phyloP scores from a whole-genome alignment of 53 echinoderm and acorn worm species.

The Pentamera pediparva region DNA sequence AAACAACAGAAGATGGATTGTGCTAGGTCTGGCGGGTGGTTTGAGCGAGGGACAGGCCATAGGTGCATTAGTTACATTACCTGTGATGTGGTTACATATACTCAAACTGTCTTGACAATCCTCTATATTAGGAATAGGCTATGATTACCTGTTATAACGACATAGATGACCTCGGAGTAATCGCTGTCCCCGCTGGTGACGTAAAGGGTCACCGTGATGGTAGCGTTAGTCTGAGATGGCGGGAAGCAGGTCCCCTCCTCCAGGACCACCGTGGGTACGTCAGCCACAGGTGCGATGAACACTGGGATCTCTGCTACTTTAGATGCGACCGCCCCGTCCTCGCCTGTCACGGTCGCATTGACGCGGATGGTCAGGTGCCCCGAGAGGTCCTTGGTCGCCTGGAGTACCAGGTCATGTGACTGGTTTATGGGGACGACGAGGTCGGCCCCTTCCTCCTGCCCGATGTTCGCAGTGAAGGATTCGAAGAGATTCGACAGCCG shows the following conservation, averaged over 20 bases:
- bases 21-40: too few species aligned
- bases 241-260: not conserved
- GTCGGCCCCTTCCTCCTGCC: not conserved
- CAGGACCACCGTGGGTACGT: not conserved
- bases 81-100: too few species aligned
- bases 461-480: not conserved
- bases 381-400: not conserved
- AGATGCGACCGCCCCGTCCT: not conserved
- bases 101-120: too few species aligned
- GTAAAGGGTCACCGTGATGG: not conserved
- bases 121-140: too few species aligned
- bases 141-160: not conserved
- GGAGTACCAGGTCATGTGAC: not conserved
- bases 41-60: too few species aligned
- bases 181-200: not conserved
- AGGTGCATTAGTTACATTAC: too few species aligned
- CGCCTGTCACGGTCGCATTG: not conserved
- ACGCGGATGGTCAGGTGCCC: not conserved
- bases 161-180: not conserved
- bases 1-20: too few species aligned
- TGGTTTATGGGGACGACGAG: not conserved
- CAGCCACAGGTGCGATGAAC: not conserved
- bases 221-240: not conserved
- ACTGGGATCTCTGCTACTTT: not conserved
- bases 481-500: not conserved